Percentiles rank a stretch among this genome's conserved stretches.
These are phyloP conservation scores for Tinea pellionella DNA, from an alignment of 2,888 invertebrate species.

Conservation along the genomic window DNA sequence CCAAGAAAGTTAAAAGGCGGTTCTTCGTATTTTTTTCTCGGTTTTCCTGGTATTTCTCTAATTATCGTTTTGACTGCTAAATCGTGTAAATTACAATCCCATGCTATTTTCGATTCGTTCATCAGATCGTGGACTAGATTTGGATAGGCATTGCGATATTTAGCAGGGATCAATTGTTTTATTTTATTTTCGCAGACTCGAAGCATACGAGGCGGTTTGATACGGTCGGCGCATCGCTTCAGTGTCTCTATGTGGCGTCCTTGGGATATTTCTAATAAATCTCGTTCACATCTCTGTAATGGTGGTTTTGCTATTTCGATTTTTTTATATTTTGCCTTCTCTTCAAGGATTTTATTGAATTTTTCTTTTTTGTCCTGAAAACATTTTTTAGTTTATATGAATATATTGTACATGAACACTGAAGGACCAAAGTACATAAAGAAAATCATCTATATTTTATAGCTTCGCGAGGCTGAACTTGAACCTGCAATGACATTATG, in stretches of 20 bases:
- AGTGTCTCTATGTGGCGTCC: conserved; percentile 64
- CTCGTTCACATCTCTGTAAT: conserved; percentile 43
- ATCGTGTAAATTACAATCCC: conserved; percentile 70
- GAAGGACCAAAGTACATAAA: too few relatives aligned
- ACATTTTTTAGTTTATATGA: background rate
- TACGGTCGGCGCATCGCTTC: conserved; percentile 65
- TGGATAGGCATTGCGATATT: conserved; percentile 68
- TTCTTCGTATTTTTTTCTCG: conserved; percentile 54
- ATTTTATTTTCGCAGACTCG: conserved; percentile 73
- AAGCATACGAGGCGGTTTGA: conserved; percentile 72
- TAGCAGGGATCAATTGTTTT: conserved; percentile 61
- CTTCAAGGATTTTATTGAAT: conserved; percentile 48
- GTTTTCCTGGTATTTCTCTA: conserved; percentile 66
- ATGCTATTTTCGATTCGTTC: conserved; percentile 68
- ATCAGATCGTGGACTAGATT: conserved; percentile 63
- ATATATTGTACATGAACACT: too few relatives aligned
- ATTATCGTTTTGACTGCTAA: conserved; percentile 75
- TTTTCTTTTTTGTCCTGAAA: conserved; percentile 54
- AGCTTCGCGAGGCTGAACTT: too few relatives aligned
- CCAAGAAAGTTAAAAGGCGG: conserved; percentile 72
- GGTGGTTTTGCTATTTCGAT: conserved; percentile 41
- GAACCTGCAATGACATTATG: too few relatives aligned
- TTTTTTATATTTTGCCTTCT: conserved; percentile 46
- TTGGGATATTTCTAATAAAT: conserved; percentile 58
- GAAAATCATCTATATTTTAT: too few relatives aligned